These are phyloP conservation scores for Anolis apletophallus DNA, from an alignment of 2,797 vertebrate species.

Conservation along the genomic window DNA sequence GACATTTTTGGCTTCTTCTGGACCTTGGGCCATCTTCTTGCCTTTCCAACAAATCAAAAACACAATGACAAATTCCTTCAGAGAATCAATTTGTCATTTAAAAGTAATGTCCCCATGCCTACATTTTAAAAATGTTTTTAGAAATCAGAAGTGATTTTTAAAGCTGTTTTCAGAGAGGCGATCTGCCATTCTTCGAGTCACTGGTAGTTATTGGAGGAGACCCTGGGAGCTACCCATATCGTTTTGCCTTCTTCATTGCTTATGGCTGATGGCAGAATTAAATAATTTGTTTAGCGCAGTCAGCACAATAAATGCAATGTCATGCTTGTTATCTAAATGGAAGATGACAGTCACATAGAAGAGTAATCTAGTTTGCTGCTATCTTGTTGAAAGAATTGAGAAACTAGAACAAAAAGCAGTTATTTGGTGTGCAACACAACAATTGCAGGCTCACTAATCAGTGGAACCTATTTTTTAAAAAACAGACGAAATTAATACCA, in stretches of 20 bases:
- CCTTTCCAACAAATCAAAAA: too few species aligned
- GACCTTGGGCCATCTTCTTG: too few species aligned
- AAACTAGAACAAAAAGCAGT: background rate
- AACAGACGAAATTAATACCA: constrained; percentile 14
- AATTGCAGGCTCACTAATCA: constrained; percentile 4
- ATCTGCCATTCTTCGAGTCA: too few species aligned
- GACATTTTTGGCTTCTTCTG: too few species aligned
- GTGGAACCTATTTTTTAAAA: background rate
- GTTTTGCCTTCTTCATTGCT: background rate
- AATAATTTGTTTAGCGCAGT: background rate
- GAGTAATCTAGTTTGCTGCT: background rate
- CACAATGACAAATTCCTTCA: too few species aligned
- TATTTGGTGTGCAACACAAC: constrained; percentile 23
- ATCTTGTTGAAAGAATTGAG: constrained; percentile 25
- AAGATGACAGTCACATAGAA: constrained; percentile 11
- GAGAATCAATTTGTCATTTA: too few species aligned
- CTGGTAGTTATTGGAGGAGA: too few species aligned
- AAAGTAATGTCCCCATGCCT: background rate
- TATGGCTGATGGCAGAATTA: constrained; percentile 6
- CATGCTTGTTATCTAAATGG: background rate
- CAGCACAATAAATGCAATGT: background rate
- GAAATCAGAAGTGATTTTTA: too few species aligned
- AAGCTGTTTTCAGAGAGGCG: too few species aligned
- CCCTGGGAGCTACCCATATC: too few species aligned
- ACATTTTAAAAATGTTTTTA: background rate